phyloP scores from a whole-genome alignment of 2,797 vertebrate genomes.

The Morelia viridis region DNA sequence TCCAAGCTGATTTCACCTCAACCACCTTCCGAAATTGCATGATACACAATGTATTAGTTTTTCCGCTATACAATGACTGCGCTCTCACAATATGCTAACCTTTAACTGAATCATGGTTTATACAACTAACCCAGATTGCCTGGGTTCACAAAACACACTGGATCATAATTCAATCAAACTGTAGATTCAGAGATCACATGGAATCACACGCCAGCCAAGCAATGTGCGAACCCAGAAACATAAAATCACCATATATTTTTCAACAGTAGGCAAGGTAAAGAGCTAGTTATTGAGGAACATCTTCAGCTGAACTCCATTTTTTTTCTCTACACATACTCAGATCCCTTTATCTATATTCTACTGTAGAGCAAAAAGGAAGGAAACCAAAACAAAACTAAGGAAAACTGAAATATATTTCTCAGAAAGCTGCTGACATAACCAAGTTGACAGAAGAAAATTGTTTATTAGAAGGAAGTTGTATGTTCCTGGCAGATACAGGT shows the following conservation, averaged over 20 bases:
- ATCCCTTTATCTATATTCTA: background rate
- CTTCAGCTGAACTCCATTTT: background rate
- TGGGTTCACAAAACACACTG: no score
- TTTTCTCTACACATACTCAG: background rate
- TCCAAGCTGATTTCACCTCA: no score
- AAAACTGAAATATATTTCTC: background rate
- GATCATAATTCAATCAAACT: no score
- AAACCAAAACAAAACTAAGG: background rate
- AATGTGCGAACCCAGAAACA: no score
- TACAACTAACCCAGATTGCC: no score
- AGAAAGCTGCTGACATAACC: background rate
- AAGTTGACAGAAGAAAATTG: background rate
- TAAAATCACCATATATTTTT: background rate
- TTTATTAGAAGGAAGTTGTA: conserved; percentile 5
- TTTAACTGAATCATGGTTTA: no score
- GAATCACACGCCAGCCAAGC: no score
- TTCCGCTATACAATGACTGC: no score
- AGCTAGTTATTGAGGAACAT: background rate
- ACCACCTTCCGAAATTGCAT: no score
- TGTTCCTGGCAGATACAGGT: background rate
- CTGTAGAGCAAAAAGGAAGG: background rate
- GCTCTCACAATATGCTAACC: no score
- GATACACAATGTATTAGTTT: no score
- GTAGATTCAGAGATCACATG: no score
- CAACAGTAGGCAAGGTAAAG: background rate